Evolutionary conservation across 2,888 invertebrate species (phyloP).

Genomic region (Lamellibrachia columna): DNA sequence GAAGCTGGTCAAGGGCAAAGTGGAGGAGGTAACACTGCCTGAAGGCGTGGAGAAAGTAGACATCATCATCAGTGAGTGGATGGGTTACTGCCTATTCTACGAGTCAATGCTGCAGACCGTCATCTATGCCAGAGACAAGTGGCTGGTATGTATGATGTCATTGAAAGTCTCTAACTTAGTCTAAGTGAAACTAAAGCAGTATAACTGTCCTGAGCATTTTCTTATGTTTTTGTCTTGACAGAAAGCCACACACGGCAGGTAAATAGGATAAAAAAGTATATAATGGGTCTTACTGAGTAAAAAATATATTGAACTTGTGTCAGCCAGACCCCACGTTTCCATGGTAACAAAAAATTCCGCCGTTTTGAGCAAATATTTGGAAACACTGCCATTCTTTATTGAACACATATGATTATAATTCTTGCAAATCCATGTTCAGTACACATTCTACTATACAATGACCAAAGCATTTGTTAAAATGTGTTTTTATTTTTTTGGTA

Average conservation of each 20-base stretch:
- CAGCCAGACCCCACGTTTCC: no score
- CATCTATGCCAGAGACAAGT: conserved; percentile 96
- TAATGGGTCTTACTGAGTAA: no score
- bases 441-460: no score
- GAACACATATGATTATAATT: no score
- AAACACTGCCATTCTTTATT: no score
- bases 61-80: conserved; percentile 86
- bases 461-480: not conserved
- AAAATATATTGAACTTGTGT: no score
- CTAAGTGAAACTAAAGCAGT: no score
- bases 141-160: conserved; percentile 73
- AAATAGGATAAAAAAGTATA: not conserved
- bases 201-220: not conserved
- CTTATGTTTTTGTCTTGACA: not conserved
- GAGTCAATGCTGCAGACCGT: conserved; percentile 99
- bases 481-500: no score
- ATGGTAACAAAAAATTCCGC: no score
- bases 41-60: conserved; percentile 90
- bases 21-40: conserved; percentile 94
- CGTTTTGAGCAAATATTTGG: no score
- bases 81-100: conserved; percentile 92
- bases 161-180: no score
- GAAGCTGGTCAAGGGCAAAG: conserved; percentile 71
- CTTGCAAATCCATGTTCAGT: no score
- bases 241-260: not conserved